These are phyloP conservation scores for Galeopterus variegatus DNA, from an alignment of 2,113 vertebrate species.

Conservation along the genomic window DNA sequence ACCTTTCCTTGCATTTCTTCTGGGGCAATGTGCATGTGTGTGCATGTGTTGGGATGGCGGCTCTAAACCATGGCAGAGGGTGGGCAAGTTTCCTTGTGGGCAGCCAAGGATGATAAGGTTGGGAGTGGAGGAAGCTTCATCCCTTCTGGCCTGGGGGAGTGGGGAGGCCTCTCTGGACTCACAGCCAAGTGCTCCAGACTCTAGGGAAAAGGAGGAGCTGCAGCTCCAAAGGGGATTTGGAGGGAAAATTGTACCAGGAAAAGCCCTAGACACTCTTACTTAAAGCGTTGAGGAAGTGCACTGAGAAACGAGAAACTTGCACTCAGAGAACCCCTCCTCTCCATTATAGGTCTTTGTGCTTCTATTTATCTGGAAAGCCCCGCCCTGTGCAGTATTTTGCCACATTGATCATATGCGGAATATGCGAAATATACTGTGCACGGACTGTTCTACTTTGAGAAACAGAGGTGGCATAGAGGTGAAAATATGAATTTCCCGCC, in stretches of 20 bases:
- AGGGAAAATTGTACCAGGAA: background rate
- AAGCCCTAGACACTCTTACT: background rate
- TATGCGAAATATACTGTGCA: background rate
- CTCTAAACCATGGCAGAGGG: background rate
- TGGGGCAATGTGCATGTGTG: background rate
- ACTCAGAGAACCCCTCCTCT: background rate
- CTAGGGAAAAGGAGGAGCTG: background rate
- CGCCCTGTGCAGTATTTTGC: background rate
- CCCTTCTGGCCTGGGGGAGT: background rate
- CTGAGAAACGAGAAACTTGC: background rate
- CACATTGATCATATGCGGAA: background rate
- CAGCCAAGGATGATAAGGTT: background rate
- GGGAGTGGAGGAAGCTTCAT: background rate
- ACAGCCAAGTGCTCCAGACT: background rate
- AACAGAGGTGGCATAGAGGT: fast-evolving
- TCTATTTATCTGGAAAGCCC: background rate
- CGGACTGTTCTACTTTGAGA: background rate
- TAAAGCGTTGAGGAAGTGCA: background rate
- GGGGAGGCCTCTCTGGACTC: background rate
- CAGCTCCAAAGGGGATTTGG: background rate
- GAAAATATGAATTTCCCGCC: background rate
- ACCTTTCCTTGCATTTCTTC: background rate
- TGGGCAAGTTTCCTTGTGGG: background rate
- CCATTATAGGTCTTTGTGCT: background rate
- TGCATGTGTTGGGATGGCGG: background rate